Percentiles rank a stretch among this genome's conserved stretches.
These are phyloP conservation scores for Poecilus cupreus DNA, from an alignment of 2,888 invertebrate genomes.

Conservation along the genomic window DNA sequence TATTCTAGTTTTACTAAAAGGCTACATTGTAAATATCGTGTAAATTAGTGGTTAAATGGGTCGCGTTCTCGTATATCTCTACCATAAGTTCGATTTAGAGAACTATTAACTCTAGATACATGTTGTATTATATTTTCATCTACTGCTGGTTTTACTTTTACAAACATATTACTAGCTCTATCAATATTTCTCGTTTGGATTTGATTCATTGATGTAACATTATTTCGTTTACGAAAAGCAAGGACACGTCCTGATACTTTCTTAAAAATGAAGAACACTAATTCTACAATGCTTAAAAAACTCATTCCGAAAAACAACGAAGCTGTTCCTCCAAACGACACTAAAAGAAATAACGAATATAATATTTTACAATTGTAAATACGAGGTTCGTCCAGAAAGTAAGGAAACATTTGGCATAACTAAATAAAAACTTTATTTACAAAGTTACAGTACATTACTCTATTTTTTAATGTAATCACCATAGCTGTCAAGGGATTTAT, in stretches of 20 bases:
- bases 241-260: slow-evolving; percentile 59
- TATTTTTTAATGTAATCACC: too few relatives aligned
- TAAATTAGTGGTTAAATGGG: too few relatives aligned
- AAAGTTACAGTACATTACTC: too few relatives aligned
- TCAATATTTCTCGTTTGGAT: background rate
- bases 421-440: too few relatives aligned
- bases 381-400: too few relatives aligned
- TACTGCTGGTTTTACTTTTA: background rate
- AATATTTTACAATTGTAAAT: background rate
- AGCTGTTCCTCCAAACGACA: slow-evolving; percentile 79
- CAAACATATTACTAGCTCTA: background rate
- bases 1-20: too few relatives aligned
- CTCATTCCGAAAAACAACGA: slow-evolving; percentile 80
- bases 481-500: too few relatives aligned
- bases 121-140: background rate
- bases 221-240: slow-evolving; percentile 12
- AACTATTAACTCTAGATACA: background rate
- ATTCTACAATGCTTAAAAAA: slow-evolving; percentile 78
- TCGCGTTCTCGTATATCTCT: background rate
- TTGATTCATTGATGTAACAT: background rate
- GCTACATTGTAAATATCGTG: too few relatives aligned
- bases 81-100: background rate
- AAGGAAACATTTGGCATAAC: too few relatives aligned
- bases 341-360: slow-evolving; percentile 68
- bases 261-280: slow-evolving; percentile 74